Base-by-base conservation (phyloP, 2,888 invertebrate species). In the Parascotia fuliginaria region DNA sequence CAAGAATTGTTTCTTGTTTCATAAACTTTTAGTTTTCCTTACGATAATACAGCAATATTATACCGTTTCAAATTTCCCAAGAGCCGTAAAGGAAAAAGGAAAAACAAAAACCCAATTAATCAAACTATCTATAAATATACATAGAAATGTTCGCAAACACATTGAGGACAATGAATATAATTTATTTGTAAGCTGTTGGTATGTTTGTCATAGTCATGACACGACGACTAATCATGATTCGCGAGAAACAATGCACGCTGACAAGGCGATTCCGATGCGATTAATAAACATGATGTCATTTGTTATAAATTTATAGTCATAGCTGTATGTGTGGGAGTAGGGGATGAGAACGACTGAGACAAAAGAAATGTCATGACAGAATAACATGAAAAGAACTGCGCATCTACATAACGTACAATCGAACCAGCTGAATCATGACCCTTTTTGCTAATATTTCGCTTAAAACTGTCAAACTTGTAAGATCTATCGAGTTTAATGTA, bases 241-340 rank as follows among this genome's bases (percentile, higher is more conserved):
- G 34, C 27, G 9, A 12, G 38, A 39, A 55, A 65, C 63, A 65
- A 65, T 63, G 33, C 16, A 4, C 24, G 39, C 45, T 66, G 65
- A 65, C 65, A 54, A 60, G 15, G 54, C 66, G 42, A 54, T 54
- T 66, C 38, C 47, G 44, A 60, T 56, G 40, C 53, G 45, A 66
- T 65, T 65, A 62, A 62, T 65, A 62, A 65, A 65, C 29, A 29
- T 37, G 41, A 50, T 62, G 52, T 49, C 39, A 16, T 55, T 65
- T 45, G 40, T 24, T 12, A n/a, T 39, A 34, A 53, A 63, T 43
- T n/a, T 45, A 46, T 41, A 32, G 44, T 37, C 36, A 29, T 22
- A 55, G 46, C 54, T 48, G n/a, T 32, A 19, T 19, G 19, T 50
- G 55, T 58, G 38, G 32, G n/a, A n/a, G n/a, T n/a, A n/a, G n/a